Evolutionary conservation across 1,140 invertebrate species (phyloP).

Genomic region (Drosophila teissieri): DNA sequence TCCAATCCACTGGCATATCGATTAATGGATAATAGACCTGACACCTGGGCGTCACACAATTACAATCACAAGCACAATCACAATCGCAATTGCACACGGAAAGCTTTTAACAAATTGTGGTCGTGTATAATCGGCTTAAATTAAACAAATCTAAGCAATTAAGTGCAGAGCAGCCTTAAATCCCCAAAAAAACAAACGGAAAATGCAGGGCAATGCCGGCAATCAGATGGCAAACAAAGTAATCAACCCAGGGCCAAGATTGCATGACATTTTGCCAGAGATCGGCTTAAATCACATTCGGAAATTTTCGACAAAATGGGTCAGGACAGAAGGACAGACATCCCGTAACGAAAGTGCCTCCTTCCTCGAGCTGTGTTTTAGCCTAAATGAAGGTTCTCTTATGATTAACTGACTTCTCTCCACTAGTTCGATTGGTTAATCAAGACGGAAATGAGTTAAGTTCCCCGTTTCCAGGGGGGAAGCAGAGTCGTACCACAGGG

Average conservation of each 20-base stretch:
- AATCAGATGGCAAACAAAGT: conserved; percentile 57
- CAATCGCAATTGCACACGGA: conserved; percentile 7
- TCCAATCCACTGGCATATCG: conserved; percentile 24
- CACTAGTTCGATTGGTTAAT: conserved; percentile 40
- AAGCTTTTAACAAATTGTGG: conserved; percentile 78
- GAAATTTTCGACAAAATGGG: conserved; percentile 17
- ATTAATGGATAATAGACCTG: conserved; percentile 68
- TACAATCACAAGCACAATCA: background rate
- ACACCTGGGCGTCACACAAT: conserved; percentile 49
- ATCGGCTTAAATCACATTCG: conserved; percentile 23
- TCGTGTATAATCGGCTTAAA: conserved; percentile 74
- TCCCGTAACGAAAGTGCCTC: conserved; percentile 1
- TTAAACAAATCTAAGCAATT: conserved; percentile 75
- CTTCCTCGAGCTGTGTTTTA: conserved; percentile 10
- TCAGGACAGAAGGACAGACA: background rate
- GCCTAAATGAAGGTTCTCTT: conserved; percentile 25
- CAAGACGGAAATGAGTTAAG: conserved; percentile 7
- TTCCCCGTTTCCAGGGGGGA: background rate
- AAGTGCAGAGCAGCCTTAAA: conserved; percentile 41
- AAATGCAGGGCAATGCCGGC: conserved; percentile 12
- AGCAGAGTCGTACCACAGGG: conserved; percentile 38
- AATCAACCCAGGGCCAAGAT: conserved; percentile 47
- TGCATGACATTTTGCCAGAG: conserved; percentile 32
- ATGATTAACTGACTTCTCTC: conserved; percentile 37
- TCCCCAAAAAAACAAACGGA: conserved; percentile 36